Percentiles rank a stretch among this genome's conserved stretches.
Evolutionary conservation across 2,888 invertebrate genomes (phyloP).

Genomic region (Pecten maximus): DNA sequence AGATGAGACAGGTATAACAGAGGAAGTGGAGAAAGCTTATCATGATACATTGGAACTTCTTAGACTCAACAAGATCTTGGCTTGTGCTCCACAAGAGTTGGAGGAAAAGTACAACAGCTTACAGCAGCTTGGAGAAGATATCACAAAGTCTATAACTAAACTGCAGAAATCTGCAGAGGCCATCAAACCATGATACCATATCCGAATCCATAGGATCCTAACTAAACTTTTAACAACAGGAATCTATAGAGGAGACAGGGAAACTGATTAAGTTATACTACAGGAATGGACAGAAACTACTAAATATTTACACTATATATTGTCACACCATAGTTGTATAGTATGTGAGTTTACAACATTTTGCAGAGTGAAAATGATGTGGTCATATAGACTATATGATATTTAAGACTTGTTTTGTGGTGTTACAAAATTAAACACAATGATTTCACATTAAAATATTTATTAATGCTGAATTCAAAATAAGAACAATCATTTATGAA

Average conservation of each 20-base stretch:
- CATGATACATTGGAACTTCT: neutral
- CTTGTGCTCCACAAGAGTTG: neutral
- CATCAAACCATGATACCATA: neutral
- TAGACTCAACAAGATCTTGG: neutral
- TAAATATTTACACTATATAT: neutral
- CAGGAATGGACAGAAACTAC: neutral
- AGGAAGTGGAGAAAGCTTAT: neutral
- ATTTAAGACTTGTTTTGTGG: too few species aligned
- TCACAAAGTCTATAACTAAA: neutral
- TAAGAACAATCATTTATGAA: neutral
- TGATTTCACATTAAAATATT: neutral
- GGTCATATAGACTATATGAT: too few species aligned
- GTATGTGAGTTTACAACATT: too few species aligned
- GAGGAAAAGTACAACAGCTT: slow-evolving; percentile 1
- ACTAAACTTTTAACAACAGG: neutral
- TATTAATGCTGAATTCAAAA: neutral
- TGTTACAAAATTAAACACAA: neutral
- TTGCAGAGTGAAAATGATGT: too few species aligned
- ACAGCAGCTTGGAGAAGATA: slow-evolving; percentile 4
- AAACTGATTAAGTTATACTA: too few species aligned
- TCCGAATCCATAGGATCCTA: neutral
- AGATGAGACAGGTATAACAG: neutral
- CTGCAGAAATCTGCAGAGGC: neutral
- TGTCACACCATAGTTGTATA: neutral
- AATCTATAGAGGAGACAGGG: neutral